Evolutionary conservation across 2,113 vertebrate species (phyloP).

Genomic region (Chaetops frenatus): DNA sequence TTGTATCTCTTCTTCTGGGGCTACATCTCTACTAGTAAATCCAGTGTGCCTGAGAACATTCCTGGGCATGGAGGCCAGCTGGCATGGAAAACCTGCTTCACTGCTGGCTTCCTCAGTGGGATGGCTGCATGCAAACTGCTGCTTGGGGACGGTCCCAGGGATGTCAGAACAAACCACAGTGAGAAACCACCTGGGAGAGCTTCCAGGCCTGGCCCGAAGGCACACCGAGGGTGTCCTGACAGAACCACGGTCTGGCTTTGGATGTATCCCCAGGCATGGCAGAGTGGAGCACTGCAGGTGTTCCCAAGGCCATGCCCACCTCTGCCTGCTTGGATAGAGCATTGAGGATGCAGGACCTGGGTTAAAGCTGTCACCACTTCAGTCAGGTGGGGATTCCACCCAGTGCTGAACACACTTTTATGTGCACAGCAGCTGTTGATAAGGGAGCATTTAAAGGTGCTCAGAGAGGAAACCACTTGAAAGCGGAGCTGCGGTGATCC

Average conservation of each 20-base stretch:
- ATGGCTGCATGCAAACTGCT: background rate
- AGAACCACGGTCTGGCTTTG: background rate
- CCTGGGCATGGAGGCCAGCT: slow-evolving; percentile 13
- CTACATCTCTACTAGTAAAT: background rate
- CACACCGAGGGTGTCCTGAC: background rate
- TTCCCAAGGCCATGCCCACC: background rate
- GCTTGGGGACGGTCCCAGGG: background rate
- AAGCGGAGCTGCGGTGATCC: background rate
- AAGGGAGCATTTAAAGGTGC: background rate
- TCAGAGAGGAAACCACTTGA: slow-evolving; percentile 26
- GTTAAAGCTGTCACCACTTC: background rate
- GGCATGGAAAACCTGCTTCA: slow-evolving; percentile 2
- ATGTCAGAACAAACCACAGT: background rate
- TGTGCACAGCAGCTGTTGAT: background rate
- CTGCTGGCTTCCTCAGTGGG: background rate
- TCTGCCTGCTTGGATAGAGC: background rate
- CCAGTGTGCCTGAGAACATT: slow-evolving; percentile 25
- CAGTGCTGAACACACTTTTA: background rate
- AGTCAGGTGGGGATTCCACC: background rate
- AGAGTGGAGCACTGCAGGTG: background rate
- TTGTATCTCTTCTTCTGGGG: slow-evolving; percentile 6
- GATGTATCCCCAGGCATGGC: background rate
- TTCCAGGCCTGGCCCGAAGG: background rate
- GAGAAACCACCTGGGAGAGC: background rate
- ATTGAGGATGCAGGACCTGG: background rate